Conservation (phyloP, 2,888 invertebrate species). For the Luperina testacea region DNA sequence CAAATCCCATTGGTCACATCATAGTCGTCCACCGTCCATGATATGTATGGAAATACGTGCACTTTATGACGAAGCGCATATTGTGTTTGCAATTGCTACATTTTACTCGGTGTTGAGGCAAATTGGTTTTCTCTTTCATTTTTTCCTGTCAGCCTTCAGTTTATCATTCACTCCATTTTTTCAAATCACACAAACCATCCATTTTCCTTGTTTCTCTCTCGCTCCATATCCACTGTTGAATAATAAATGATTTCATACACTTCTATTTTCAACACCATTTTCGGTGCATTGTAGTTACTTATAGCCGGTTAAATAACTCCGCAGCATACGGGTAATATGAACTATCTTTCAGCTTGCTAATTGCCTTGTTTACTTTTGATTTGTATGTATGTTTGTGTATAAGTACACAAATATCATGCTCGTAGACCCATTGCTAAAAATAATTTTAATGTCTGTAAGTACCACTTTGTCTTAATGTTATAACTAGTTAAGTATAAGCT, state of each 20-base stretch:
- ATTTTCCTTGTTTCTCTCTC: neutral
- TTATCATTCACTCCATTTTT: neutral
- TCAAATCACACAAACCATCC: neutral
- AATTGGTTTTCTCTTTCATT: neutral
- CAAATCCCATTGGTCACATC: neutral
- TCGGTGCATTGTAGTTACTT: neutral
- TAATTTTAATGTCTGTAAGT: conserved; percentile 22
- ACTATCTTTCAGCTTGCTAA: conserved; percentile 30
- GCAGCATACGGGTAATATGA: conserved; percentile 33
- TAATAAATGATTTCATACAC: neutral
- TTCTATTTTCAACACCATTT: conserved; percentile 5
- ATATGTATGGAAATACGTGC: neutral
- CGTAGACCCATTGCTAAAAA: conserved; percentile 5
- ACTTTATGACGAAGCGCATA: neutral
- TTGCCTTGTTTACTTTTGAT: conserved; percentile 43
- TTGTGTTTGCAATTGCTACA: neutral
- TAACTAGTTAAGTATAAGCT: conserved; percentile 1
- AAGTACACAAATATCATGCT: conserved; percentile 20
- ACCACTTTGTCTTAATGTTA: conserved; percentile 4
- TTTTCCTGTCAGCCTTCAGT: neutral
- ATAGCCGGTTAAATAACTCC: neutral
- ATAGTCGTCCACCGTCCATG: neutral
- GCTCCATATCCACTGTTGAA: neutral
- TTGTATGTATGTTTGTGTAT: conserved; percentile 19
- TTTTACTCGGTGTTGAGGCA: neutral